These are phyloP conservation scores for Drosophila emarginata DNA, from an alignment of 2,888 invertebrate genomes.

Conservation along the genomic window DNA sequence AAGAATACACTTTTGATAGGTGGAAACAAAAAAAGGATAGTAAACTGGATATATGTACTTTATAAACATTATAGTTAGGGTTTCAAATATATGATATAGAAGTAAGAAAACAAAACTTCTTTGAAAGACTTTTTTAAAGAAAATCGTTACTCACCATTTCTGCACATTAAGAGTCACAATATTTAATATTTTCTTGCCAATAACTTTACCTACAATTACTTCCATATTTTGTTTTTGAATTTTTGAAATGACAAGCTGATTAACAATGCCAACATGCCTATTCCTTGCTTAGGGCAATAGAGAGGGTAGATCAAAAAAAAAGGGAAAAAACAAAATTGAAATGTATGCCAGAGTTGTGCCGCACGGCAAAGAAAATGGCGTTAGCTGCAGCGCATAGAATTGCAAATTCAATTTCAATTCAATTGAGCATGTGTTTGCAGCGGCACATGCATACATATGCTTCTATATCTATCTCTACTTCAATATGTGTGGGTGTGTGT, in stretches of 20 bases:
- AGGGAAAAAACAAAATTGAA: constrained; percentile 12
- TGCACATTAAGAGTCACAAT: too few relatives aligned
- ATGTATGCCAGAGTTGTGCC: constrained; percentile 41
- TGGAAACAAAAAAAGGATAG: neutral
- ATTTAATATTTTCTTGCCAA: too few relatives aligned
- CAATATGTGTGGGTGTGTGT: neutral
- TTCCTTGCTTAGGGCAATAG: constrained; percentile 2
- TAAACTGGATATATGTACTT: too few relatives aligned
- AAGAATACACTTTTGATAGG: constrained; percentile 5
- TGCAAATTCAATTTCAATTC: constrained; percentile 77
- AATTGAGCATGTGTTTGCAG: constrained; percentile 76
- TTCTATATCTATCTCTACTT: constrained; percentile 26
- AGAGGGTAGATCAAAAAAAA: constrained; percentile 25
- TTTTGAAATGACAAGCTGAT: neutral
- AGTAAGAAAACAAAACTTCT: too few relatives aligned
- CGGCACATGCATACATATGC: constrained; percentile 64
- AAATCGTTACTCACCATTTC: too few relatives aligned
- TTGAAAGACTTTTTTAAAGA: too few relatives aligned
- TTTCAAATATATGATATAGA: too few relatives aligned
- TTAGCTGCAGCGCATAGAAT: constrained; percentile 70
- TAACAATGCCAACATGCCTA: neutral
- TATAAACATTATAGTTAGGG: too few relatives aligned
- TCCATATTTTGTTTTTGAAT: too few relatives aligned
- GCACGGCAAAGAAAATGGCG: constrained; percentile 68
- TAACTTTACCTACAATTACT: too few relatives aligned